Percentiles rank a stretch among this genome's conserved stretches.
Conservation (phyloP, 1,140 invertebrate genomes). For the Gerris buenoi region DNA sequence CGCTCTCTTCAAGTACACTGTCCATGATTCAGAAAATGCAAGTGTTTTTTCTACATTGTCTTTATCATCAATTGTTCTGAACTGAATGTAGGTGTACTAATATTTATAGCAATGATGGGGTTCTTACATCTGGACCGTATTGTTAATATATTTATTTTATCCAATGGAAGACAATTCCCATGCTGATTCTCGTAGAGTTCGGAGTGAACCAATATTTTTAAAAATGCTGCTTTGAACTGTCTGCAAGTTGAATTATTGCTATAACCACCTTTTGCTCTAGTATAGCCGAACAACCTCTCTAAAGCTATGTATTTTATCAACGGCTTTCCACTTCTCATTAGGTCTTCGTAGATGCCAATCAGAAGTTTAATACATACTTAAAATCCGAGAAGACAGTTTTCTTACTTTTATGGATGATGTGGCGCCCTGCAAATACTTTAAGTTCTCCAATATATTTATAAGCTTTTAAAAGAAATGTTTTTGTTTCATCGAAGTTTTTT, state of each 20-base stretch:
- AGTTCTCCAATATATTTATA: background rate
- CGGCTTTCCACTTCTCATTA: background rate
- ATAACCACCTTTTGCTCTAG: background rate
- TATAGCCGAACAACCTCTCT: background rate
- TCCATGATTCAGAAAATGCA: background rate
- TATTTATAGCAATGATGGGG: background rate
- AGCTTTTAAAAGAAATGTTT: background rate
- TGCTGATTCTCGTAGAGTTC: background rate
- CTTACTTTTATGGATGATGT: too few species aligned
- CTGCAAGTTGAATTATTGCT: background rate
- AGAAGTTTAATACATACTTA: background rate
- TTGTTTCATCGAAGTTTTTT: background rate
- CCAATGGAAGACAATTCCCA: background rate
- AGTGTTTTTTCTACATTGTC: background rate
- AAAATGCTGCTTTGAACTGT: background rate
- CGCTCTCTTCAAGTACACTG: background rate
- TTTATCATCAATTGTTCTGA: background rate
- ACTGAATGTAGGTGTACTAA: background rate
- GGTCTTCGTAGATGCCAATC: background rate
- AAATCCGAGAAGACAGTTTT: background rate
- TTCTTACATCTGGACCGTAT: background rate
- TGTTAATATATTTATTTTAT: background rate
- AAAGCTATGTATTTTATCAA: background rate
- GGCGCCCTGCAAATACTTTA: background rate
- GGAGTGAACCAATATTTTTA: background rate